A percentile compares a stretch with the other conserved stretches of the same genome.
phyloP scores from a whole-genome alignment of 2,113 vertebrate species.

The Melanostigma gelatinosum region DNA sequence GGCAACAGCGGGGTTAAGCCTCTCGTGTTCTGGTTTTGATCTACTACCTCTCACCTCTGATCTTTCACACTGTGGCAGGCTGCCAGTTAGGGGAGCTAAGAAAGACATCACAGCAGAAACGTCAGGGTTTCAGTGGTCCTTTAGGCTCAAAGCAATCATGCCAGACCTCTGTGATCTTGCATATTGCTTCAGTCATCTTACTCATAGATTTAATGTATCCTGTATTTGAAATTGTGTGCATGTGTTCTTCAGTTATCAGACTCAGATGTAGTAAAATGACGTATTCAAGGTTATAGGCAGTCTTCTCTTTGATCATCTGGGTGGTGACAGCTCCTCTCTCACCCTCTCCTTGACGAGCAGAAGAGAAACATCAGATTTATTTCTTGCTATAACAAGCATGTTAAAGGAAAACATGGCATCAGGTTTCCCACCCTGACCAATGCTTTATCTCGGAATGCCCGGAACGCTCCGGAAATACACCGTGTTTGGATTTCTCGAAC shows the following conservation, averaged over 20 bases:
- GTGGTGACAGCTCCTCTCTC: slow-evolving; percentile 60
- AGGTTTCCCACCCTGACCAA: slow-evolving; percentile 68
- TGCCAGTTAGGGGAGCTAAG: slow-evolving; percentile 61
- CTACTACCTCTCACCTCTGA: slow-evolving; percentile 76
- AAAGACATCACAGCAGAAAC: slow-evolving; percentile 65
- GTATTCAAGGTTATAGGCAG: slow-evolving; percentile 34
- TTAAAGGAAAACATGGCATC: slow-evolving; percentile 69
- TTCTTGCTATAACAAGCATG: slow-evolving; percentile 57
- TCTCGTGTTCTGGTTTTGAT: slow-evolving; percentile 76
- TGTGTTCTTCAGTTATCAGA: slow-evolving; percentile 53
- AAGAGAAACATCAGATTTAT: slow-evolving; percentile 54
- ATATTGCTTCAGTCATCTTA: slow-evolving; percentile 36
- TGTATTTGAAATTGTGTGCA: slow-evolving; percentile 26
- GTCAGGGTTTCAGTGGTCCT: slow-evolving; percentile 21
- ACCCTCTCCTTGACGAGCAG: slow-evolving; percentile 38
- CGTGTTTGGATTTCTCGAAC: slow-evolving; percentile 70
- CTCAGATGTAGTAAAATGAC: slow-evolving; percentile 72
- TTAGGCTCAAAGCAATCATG: slow-evolving; percentile 9
- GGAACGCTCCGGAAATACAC: slow-evolving; percentile 70
- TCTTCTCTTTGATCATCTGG: slow-evolving; percentile 69
- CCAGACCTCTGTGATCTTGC: slow-evolving; percentile 32
- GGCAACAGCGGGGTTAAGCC: slow-evolving; percentile 61
- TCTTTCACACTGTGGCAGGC: slow-evolving; percentile 55
- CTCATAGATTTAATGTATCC: slow-evolving; percentile 7
- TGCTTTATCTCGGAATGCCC: slow-evolving; percentile 72